Evolutionary conservation across 2,888 invertebrate species (phyloP), one percentile per base, ranked within the genome.

Genomic region (Drosophila kuntzei): DNA sequence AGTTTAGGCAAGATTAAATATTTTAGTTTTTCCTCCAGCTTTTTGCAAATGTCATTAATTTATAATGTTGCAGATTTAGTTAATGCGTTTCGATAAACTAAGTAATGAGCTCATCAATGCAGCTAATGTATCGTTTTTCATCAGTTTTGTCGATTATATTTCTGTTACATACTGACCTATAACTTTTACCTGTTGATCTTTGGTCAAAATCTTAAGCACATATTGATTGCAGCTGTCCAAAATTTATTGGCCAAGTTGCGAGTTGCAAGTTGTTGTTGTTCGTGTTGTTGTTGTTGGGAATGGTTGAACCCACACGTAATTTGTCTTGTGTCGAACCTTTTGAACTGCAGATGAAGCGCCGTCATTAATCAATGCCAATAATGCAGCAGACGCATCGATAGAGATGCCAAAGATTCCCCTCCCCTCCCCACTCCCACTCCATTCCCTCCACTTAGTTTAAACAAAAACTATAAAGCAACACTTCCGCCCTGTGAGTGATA

Each of bases 291-390:
- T 18, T 18, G 39, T 39, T 22, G 11, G 20, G 43, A 12, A 18
- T 27, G 16, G 4, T 34, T 46, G 36, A n/a, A 37, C 43, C 43
- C 50, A 51, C 46, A 20, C 27, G 63, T 43, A 78, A 76, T 76
- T 76, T 76, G 79, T 76, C 75, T 76, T 78, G 6, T 68, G 74
- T 61, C 43, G 64, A 61, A 74, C 76, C 75, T 79, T 29, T 67
- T 76, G 76, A 76, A 76, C 76, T 54, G 79, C 16, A 49, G 60
- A 22, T 67, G 57, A 60, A 34, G 43, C 75, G 78, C 44, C 62
- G 69, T 64, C 37, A 76, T 76, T 69, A 68, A 76, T 76, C 76
- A 76, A 79, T 79, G 76, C 61, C 76, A 64, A 67, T 64, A 71
- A 60, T 66, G 72, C 74, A 76, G 34, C 36, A 7, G 36, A 39